phyloP scores from a whole-genome alignment of 2,113 vertebrate genomes.

The Setophaga kirtlandii region DNA sequence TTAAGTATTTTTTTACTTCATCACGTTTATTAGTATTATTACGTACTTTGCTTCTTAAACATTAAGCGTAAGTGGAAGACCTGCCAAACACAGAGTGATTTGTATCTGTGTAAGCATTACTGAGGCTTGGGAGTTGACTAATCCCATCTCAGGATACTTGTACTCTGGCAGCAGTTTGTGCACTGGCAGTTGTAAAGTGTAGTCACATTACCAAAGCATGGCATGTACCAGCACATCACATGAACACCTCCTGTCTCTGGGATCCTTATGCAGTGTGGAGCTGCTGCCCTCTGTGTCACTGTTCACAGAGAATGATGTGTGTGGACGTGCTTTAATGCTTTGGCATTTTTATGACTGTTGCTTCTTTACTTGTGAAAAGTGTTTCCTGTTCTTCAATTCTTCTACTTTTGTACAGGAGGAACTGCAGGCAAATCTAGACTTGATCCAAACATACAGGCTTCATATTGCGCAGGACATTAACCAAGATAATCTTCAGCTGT shows the following conservation, averaged over 20 bases:
- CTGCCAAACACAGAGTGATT: not conserved
- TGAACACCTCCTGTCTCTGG: not conserved
- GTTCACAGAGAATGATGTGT: not conserved
- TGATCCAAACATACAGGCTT: conserved; percentile 92
- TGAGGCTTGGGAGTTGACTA: not conserved
- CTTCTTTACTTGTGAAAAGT: not conserved
- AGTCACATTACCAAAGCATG: not conserved
- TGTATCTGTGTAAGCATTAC: not conserved
- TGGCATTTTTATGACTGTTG: not conserved
- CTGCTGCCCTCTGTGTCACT: not conserved
- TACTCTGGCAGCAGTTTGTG: not conserved
- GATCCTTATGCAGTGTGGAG: not conserved
- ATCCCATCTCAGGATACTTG: not conserved
- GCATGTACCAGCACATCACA: not conserved
- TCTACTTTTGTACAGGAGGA: conserved; percentile 82
- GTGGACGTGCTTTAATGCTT: not conserved
- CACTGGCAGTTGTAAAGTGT: not conserved
- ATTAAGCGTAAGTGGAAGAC: not conserved
- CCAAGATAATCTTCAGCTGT: conserved; percentile 91
- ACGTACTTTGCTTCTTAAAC: not conserved
- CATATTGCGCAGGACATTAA: conserved; percentile 95
- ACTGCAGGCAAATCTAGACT: conserved; percentile 88
- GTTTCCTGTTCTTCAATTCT: not conserved
- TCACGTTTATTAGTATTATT: not conserved
- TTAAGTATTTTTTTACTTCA: not conserved